Conservation (phyloP, 92 coral and sea anemone species). For the Actinostola sp. region DNA sequence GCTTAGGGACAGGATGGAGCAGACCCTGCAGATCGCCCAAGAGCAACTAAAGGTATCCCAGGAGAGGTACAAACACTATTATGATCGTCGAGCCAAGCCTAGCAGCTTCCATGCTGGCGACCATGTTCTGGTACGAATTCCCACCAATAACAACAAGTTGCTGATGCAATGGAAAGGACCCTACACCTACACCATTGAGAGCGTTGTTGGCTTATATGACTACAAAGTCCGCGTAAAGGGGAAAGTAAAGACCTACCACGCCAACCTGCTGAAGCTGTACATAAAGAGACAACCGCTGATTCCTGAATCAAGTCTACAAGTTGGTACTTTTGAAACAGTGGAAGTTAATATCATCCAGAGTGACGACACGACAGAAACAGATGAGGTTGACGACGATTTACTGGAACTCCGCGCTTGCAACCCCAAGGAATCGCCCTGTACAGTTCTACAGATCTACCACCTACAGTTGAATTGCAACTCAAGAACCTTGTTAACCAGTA, state of each 20-base stretch:
- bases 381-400: slow-evolving; percentile 19
- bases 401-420: slow-evolving; percentile 28
- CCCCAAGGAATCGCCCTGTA: slow-evolving; percentile 18
- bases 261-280: slow-evolving; percentile 48
- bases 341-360: not conserved
- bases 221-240: slow-evolving; percentile 44
- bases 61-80: slow-evolving; percentile 34
- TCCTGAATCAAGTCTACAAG: slow-evolving; percentile 1
- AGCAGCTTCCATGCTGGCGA: too few relatives aligned
- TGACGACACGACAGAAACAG: not conserved
- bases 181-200: not conserved
- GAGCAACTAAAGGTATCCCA: slow-evolving; percentile 39
- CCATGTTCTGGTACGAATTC: too few relatives aligned
- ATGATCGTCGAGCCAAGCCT: slow-evolving; percentile 3
- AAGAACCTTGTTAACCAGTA: slow-evolving; percentile 7
- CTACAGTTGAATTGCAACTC: slow-evolving; percentile 2
- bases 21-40: slow-evolving; percentile 30
- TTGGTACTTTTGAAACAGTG: not conserved
- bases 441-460: not conserved
- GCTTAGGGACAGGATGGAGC: slow-evolving; percentile 36
- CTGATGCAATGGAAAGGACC: too few relatives aligned
- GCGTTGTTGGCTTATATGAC: slow-evolving; percentile 23
- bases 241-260: slow-evolving; percentile 27
- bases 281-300: slow-evolving; percentile 2
- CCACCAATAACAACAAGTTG: too few relatives aligned